phyloP scores from a whole-genome alignment of 2,888 invertebrate species.

The Dynastes tityus region DNA sequence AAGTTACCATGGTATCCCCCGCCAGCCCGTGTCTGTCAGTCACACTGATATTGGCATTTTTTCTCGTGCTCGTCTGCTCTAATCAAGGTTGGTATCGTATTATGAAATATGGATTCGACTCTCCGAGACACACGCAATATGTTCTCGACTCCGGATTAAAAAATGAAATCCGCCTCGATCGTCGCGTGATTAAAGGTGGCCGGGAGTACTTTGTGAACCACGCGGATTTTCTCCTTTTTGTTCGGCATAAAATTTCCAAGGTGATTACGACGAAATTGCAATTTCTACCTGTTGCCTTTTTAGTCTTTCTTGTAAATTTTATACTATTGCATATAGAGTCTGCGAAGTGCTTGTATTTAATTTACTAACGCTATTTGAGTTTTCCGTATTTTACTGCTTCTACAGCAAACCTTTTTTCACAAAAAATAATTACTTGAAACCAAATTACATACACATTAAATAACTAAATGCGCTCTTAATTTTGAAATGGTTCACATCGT shows the following conservation, averaged over 20 bases:
- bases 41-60: constrained; percentile 63
- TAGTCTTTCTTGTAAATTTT: constrained; percentile 6
- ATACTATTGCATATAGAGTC: not conserved
- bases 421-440: too few relatives aligned
- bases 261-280: not conserved
- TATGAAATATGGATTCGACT: constrained; percentile 59
- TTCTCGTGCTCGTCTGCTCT: constrained; percentile 61
- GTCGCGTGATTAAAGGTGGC: constrained; percentile 22
- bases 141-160: constrained; percentile 37
- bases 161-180: constrained; percentile 48
- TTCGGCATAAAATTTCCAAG: constrained; percentile 9
- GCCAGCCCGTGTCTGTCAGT: constrained; percentile 61
- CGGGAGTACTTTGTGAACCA: not conserved
- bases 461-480: too few relatives aligned
- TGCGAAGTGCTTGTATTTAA: not conserved
- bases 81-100: constrained; percentile 64
- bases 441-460: too few relatives aligned
- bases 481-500: too few relatives aligned
- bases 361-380: too few relatives aligned
- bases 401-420: too few relatives aligned
- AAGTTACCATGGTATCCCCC: constrained; percentile 63
- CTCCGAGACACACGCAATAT: constrained; percentile 47
- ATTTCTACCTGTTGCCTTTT: constrained; percentile 10
- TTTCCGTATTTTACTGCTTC: too few relatives aligned
- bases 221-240: not conserved